These are phyloP conservation scores for Enchytraeus crypticus DNA, from an alignment of 2,888 invertebrate species.

Conservation along the genomic window DNA sequence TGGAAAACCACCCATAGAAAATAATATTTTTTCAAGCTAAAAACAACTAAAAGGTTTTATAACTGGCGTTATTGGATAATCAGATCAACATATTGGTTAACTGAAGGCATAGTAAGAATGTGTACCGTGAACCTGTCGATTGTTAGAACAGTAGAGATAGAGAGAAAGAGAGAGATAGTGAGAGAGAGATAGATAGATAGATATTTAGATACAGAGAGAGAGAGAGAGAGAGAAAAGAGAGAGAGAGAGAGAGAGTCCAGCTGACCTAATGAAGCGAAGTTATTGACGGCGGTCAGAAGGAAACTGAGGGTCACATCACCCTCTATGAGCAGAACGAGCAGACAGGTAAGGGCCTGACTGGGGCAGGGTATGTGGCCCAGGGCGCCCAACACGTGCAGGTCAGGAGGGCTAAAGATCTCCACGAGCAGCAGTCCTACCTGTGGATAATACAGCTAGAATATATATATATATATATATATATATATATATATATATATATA, in stretches of 20 bases:
- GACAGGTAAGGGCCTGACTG: background rate
- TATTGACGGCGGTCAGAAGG: conserved; percentile 1
- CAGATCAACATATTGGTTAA: background rate
- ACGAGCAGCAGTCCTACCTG: conserved; percentile 1
- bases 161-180: too few relatives aligned
- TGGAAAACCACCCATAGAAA: too few relatives aligned
- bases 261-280: conserved; percentile 3
- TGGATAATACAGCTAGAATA: too few relatives aligned
- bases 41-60: background rate
- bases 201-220: too few relatives aligned
- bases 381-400: background rate
- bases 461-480: too few relatives aligned
- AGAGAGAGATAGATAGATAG: too few relatives aligned
- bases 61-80: background rate
- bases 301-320: conserved; percentile 2
- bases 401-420: background rate
- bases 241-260: background rate
- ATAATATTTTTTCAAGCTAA: too few relatives aligned
- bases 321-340: conserved; percentile 1
- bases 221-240: too few relatives aligned
- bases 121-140: too few relatives aligned
- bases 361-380: background rate
- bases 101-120: background rate
- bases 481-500: too few relatives aligned
- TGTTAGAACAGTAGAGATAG: too few relatives aligned